A percentile compares a stretch with the other conserved stretches of the same genome.
phyloP scores from a whole-genome alignment of 1,140 invertebrate genomes.

The Potamilus streckersoni region DNA sequence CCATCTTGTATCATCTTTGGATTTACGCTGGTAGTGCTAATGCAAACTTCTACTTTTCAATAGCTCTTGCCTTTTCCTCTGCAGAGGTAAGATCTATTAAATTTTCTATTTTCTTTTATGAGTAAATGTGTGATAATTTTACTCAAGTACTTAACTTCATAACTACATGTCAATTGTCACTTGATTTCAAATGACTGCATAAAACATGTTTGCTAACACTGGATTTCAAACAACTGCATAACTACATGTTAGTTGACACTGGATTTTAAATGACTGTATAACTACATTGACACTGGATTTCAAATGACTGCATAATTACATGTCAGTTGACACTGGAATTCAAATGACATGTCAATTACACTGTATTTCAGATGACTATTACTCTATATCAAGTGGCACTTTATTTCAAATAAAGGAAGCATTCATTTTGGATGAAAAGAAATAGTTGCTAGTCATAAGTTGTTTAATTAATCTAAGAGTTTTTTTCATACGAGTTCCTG shows the following conservation, averaged over 20 bases:
- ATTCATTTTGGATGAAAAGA: too few relatives aligned
- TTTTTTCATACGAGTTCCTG: too few relatives aligned
- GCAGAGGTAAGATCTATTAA: slow-evolving; percentile 74
- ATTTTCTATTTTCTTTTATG: too few relatives aligned
- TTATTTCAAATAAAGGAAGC: too few relatives aligned
- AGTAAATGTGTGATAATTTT: not conserved
- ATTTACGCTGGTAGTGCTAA: slow-evolving; percentile 98
- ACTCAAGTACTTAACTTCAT: not conserved
- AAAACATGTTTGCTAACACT: not conserved
- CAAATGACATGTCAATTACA: not conserved
- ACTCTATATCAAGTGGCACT: too few relatives aligned
- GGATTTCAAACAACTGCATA: too few relatives aligned
- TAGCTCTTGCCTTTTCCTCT: slow-evolving; percentile 93
- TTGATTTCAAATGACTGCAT: not conserved
- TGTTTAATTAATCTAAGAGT: too few relatives aligned
- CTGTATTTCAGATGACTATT: not conserved
- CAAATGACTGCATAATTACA: not conserved
- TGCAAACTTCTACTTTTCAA: slow-evolving; percentile 99
- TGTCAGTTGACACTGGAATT: not conserved
- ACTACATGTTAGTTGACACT: too few relatives aligned
- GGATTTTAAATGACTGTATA: too few relatives aligned
- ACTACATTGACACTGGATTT: too few relatives aligned
- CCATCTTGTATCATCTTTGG: slow-evolving; percentile 98
- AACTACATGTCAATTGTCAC: not conserved
- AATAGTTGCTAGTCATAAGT: too few relatives aligned